A percentile compares a stretch with the other conserved stretches of the same genome.
Evolutionary conservation across 2,797 vertebrate species (phyloP).

Genomic region (Lemur catta): DNA sequence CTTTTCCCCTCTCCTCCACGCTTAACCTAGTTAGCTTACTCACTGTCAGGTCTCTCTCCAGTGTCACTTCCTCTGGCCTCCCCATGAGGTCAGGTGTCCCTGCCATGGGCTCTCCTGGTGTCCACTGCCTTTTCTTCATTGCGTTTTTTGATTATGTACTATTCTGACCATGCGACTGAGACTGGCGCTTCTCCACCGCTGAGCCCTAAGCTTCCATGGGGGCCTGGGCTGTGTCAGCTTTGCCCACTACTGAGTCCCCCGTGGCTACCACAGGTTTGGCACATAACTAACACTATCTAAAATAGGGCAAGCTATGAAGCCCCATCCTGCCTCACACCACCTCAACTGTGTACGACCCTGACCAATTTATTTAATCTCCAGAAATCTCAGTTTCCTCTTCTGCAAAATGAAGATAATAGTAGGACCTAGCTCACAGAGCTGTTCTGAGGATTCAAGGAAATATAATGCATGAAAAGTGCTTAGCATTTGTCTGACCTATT

Average conservation of each 20-base stretch:
- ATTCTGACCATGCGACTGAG: background rate
- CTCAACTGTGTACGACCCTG: background rate
- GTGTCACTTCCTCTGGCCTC: background rate
- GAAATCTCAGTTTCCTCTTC: background rate
- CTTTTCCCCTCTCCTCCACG: background rate
- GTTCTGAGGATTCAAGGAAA: background rate
- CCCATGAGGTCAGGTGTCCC: background rate
- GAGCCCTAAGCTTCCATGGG: background rate
- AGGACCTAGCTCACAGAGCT: background rate
- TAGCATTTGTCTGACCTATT: background rate
- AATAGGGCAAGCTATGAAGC: background rate
- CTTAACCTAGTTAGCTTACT: background rate
- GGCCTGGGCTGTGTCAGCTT: background rate
- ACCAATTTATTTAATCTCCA: background rate
- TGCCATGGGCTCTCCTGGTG: background rate
- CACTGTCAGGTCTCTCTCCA: background rate
- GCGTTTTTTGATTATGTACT: background rate
- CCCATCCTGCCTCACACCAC: background rate
- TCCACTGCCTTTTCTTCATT: background rate
- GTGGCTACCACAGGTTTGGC: background rate
- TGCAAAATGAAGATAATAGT: background rate
- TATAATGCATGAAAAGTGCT: background rate
- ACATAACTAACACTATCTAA: background rate
- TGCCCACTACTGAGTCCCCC: background rate
- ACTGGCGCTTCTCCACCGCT: background rate